A percentile compares a stretch with the other conserved stretches of the same genome.
Evolutionary conservation across 2,113 vertebrate species (phyloP).

Genomic region (Sinocyclocheilus anshuiensis): DNA sequence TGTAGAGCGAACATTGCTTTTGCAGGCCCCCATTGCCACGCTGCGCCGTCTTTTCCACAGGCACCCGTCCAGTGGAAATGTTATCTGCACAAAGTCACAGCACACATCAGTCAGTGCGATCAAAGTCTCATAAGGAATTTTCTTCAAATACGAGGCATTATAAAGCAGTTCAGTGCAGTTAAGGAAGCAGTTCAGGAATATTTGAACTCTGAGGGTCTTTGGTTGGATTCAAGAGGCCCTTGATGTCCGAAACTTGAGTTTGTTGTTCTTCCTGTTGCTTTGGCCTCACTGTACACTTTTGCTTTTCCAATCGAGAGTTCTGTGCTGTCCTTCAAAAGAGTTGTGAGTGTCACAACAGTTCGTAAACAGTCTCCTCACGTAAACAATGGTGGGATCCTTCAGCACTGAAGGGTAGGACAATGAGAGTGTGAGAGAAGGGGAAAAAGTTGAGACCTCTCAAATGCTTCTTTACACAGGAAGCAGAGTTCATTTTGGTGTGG

Average conservation of each 20-base stretch:
- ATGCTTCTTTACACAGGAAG: conserved; percentile 19
- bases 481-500: conserved; percentile 9
- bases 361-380: conserved; percentile 48
- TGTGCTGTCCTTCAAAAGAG: background rate
- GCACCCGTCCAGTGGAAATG: conserved; percentile 20
- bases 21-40: background rate
- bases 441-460: conserved; percentile 9
- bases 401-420: background rate
- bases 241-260: background rate
- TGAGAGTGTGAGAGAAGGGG: background rate
- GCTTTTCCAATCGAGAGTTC: conserved; percentile 24
- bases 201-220: background rate
- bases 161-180: background rate
- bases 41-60: background rate
- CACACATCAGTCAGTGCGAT: background rate
- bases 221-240: background rate
- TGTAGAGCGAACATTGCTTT: conserved; percentile 18
- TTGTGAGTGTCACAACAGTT: conserved; percentile 45
- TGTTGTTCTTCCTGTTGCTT: conserved; percentile 15
- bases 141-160: conserved; percentile 10
- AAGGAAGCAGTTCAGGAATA: conserved; percentile 4
- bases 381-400: conserved; percentile 28
- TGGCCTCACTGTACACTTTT: background rate
- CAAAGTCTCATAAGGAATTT: conserved; percentile 8
- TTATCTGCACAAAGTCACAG: background rate